Percentiles rank a stretch among this genome's conserved stretches.
phyloP scores from a whole-genome alignment of 2,797 vertebrate species.

The Nyctalus aviator region DNA sequence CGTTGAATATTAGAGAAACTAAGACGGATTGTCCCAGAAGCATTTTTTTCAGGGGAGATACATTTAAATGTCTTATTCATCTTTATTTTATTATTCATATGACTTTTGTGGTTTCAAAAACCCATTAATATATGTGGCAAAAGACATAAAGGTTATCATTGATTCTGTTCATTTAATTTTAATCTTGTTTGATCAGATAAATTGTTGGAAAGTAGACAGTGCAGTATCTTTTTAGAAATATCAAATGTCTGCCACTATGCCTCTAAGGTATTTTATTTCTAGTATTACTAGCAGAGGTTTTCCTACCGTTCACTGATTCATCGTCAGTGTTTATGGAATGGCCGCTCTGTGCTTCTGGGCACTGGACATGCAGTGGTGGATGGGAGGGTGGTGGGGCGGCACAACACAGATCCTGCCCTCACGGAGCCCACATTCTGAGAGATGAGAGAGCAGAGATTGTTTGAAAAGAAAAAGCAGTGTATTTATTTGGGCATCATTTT shows the following conservation, averaged over 20 bases:
- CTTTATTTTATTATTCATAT: conserved; percentile 28
- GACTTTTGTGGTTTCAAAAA: not conserved
- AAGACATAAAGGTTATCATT: conserved; percentile 37
- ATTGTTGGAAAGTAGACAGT: not conserved
- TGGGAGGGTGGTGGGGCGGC: no score
- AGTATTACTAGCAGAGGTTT: not conserved
- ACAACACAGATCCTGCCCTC: not conserved
- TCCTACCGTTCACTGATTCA: not conserved
- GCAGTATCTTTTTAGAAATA: conserved; percentile 11
- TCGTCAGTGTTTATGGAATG: not conserved
- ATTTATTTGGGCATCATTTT: not conserved
- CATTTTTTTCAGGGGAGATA: not conserved
- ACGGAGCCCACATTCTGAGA: not conserved
- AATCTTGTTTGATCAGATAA: conserved; percentile 18
- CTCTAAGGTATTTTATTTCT: conserved; percentile 6
- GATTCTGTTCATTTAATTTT: conserved; percentile 25
- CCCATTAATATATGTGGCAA: not conserved
- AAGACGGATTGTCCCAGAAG: not conserved
- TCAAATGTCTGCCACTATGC: not conserved
- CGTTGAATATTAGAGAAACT: conserved; percentile 4
- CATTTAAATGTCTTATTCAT: not conserved
- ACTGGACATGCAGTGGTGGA: not conserved
- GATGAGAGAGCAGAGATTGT: not conserved
- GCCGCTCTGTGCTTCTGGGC: not conserved
- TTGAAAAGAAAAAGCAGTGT: conserved; percentile 10